phyloP scores from a whole-genome alignment of 2,113 vertebrate genomes.

The Sander lucioperca region DNA sequence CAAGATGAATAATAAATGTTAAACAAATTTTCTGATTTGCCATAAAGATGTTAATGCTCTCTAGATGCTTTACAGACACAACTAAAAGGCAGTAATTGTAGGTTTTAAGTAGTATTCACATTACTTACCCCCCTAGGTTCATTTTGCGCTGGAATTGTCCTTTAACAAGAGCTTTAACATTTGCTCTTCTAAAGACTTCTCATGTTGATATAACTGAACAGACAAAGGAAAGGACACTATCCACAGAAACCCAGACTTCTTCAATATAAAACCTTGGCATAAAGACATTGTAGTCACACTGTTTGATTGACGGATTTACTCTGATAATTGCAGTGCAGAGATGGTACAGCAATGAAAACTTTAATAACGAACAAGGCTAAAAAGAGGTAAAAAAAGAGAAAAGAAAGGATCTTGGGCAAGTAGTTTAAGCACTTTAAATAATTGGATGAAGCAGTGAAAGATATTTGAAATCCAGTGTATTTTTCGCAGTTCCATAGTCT shows the following conservation, averaged over 20 bases:
- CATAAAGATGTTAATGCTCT: neutral
- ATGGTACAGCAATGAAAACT: neutral
- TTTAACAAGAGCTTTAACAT: neutral
- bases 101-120: neutral
- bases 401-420: neutral
- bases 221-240: neutral
- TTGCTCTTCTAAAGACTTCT: neutral
- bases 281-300: neutral
- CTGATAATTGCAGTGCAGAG: constrained; percentile 13
- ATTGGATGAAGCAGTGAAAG: neutral
- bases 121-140: neutral
- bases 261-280: constrained; percentile 2
- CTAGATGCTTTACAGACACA: neutral
- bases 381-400: neutral
- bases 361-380: constrained; percentile 4
- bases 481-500: neutral
- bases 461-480: neutral
- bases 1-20: constrained; percentile 7
- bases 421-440: neutral
- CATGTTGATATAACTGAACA: neutral
- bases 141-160: too few species aligned
- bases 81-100: neutral
- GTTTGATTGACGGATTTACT: constrained; percentile 35
- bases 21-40: neutral
- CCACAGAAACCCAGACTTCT: constrained; percentile 4